Base-by-base conservation (phyloP, 2,888 invertebrate genomes). In the Trichopoda pennipes region DNA sequence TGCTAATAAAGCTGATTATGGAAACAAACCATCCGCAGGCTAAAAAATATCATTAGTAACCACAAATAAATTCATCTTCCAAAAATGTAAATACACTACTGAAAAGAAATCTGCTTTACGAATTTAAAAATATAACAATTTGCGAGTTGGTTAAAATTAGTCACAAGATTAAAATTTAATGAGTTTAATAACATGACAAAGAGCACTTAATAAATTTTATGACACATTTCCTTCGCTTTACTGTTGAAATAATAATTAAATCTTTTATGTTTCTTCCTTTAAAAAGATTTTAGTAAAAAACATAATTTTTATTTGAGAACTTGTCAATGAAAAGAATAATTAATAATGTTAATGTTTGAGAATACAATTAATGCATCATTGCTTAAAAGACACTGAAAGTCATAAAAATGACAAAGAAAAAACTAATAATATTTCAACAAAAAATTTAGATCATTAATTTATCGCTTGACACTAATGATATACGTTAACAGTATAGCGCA, bases 1-100 rank as follows among this genome's bases (percentile, higher is more conserved):
- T n/a, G n/a, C 55, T 58, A 55, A 78, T 17, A 47, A 63, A 77
- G 56, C 70, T 70, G 63, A 78, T 70, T 78, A 58, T 32, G 56
- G 19, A 64, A 58, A 72, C 77, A 72, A 58, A 78, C 64, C 70
- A 47, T 70, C 78, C 70, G n/a, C n/a, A 72, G 78, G 70, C 64
- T 42, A 17, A 4, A 70, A 35, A 32, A 35, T 60, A 16, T 56
- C 51, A 64, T 66, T 66, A 35, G 51, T 51, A 60, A n/a, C 8
- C 38, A 42, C 21, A 42, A 21, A 42, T 14, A 19, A 19, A 14
- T 14, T 47, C 17, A 47, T n/a, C 47, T n/a, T n/a, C n/a, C 16
- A 42, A n/a, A 28, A 8, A 42, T 8, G 35, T 12, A 58, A 17
- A 38, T 21, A 16, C 8, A 38, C 19, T 38, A 19, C 23, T 21